Base-by-base conservation (phyloP, 2,797 vertebrate species). In the Clarias platycephalus region DNA sequence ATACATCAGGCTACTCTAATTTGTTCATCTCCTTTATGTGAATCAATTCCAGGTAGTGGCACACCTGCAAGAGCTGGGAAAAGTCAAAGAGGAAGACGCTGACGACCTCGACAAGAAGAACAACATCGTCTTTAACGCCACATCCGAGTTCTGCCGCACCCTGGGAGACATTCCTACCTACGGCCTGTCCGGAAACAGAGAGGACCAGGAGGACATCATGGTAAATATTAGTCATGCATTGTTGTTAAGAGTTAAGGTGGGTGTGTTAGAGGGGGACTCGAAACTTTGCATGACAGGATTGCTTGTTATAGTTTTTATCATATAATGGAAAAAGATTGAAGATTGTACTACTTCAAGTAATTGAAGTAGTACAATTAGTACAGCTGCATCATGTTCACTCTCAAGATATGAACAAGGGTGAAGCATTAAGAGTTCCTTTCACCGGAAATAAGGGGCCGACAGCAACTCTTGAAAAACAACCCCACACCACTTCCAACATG, bases 81-180 rank as follows among this genome's bases (percentile, higher is more conserved):
- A 87, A 31, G 83, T 13, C 2, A 89, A 85, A 83, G 92, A 92
- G 18, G 92, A 93, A 0, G 70, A n/a, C 0, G 93, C 95, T 0
- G 95, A 97, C 0, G 95, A 97, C 34, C 91, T 95, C 0, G 97
- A 97, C 74, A 95, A 90, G 83, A 96, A 88, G 82, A 97, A 94
- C 72, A 94, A 96, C 92, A 98, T 98, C 0, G 95, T 97, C 34
- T 98, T 98, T 87, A 98, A 98, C 0, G 97, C 96, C 91, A 97
- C 96, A 0, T 98, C 97, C 0, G 97, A 98, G 92, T 98, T 98
- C 91, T 98, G 97, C 91, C 95, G 97, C 86, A 97, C 97, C 0
- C 92, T 98, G 18, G 97, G 97, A 4, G 97, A 98, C 88, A 98
- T 98, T 90, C 97, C 97, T 80, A 98, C 97, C 0, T 98, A 98